A percentile compares a stretch with the other conserved stretches of the same genome.
Evolutionary conservation across 2,113 vertebrate genomes (phyloP).

Genomic region (Tinamus guttatus): DNA sequence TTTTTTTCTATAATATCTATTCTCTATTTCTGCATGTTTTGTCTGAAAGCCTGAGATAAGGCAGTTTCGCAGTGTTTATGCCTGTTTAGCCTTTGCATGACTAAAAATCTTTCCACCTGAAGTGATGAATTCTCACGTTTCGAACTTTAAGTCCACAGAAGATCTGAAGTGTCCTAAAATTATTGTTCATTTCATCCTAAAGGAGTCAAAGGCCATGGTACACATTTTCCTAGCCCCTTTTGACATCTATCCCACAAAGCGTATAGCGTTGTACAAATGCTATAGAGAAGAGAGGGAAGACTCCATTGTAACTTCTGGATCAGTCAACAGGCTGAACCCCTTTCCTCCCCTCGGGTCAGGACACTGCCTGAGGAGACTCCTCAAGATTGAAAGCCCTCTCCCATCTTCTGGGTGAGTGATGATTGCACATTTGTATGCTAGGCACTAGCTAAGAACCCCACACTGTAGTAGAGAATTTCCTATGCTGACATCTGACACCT

Average conservation of each 20-base stretch:
- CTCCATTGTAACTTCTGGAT: too few species aligned
- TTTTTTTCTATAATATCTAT: too few species aligned
- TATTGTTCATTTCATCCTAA: neutral
- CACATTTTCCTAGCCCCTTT: neutral
- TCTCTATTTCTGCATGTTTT: neutral
- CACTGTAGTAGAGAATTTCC: too few species aligned
- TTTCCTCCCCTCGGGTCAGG: too few species aligned
- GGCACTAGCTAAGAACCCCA: too few species aligned
- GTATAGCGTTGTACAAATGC: neutral
- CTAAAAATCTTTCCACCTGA: neutral
- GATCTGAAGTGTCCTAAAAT: neutral
- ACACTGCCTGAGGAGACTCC: too few species aligned
- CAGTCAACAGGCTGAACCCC: too few species aligned
- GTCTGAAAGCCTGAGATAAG: neutral
- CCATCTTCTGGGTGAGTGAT: too few species aligned
- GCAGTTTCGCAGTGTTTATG: neutral
- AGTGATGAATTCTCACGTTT: neutral
- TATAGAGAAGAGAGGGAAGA: too few species aligned
- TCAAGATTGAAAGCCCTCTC: too few species aligned
- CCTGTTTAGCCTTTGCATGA: neutral
- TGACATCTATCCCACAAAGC: neutral
- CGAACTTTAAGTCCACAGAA: neutral
- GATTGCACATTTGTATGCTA: too few species aligned
- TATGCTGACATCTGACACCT: too few species aligned
- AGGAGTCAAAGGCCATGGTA: neutral